Conservation (phyloP, 2,888 invertebrate species). For the Pandemis corylana region DNA sequence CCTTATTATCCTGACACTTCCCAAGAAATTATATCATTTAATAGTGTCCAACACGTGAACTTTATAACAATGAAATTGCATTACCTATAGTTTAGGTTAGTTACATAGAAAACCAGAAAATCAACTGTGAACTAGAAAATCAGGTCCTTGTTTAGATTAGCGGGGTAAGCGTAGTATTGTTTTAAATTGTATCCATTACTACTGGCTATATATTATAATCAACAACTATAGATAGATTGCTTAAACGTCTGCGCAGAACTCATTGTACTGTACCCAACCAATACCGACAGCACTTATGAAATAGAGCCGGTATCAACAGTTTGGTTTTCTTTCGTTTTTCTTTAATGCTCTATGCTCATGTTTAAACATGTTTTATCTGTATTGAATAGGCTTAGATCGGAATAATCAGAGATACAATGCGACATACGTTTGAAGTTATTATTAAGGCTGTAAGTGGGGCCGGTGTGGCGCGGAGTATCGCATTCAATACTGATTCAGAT, state of each 20-base stretch:
- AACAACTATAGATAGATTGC: slow-evolving; percentile 13
- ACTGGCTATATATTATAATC: slow-evolving; percentile 17
- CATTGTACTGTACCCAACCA: slow-evolving; percentile 35
- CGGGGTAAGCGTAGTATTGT: slow-evolving; percentile 60
- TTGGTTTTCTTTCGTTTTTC: slow-evolving; percentile 56
- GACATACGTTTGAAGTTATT: slow-evolving; percentile 81
- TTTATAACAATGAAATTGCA: slow-evolving; percentile 67
- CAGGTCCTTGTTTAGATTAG: slow-evolving; percentile 72
- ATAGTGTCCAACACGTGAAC: slow-evolving; percentile 52
- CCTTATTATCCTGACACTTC: slow-evolving; percentile 73
- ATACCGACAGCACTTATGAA: slow-evolving; percentile 41
- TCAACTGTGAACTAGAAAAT: slow-evolving; percentile 61
- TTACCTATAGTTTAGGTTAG: slow-evolving; percentile 60
- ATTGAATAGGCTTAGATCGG: slow-evolving; percentile 78
- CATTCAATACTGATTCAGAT: slow-evolving; percentile 75
- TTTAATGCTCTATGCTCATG: slow-evolving; percentile 57
- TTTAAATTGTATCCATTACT: slow-evolving; percentile 51
- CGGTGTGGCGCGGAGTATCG: slow-evolving; percentile 60
- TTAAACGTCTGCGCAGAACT: slow-evolving; percentile 30
- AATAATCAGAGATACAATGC: slow-evolving; percentile 81
- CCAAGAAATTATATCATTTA: slow-evolving; percentile 64
- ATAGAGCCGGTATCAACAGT: slow-evolving; percentile 47
- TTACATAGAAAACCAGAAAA: slow-evolving; percentile 75
- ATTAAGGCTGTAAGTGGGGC: slow-evolving; percentile 75
- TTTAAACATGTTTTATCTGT: slow-evolving; percentile 70